These are phyloP conservation scores for Rhegmatorhina hoffmannsi DNA, from an alignment of 2,113 vertebrate species.

Conservation along the genomic window DNA sequence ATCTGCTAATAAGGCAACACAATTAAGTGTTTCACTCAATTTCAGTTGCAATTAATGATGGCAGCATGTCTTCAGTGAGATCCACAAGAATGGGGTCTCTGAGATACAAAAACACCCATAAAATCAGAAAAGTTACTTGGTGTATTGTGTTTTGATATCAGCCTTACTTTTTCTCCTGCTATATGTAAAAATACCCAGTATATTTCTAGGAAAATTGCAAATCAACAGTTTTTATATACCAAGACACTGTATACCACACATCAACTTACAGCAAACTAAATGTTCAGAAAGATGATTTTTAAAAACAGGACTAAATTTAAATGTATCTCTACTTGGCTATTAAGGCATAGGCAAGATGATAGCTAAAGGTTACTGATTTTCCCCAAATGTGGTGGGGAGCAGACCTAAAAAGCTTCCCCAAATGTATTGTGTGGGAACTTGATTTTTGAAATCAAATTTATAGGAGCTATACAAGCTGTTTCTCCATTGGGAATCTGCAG, in stretches of 20 bases:
- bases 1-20: background rate
- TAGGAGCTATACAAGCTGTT: background rate
- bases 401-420: background rate
- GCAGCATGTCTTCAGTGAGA: background rate
- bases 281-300: background rate
- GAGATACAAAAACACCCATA: background rate
- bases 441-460: background rate
- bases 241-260: rapidly evolving
- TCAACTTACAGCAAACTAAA: background rate
- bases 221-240: background rate
- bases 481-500: background rate
- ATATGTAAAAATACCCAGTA: background rate
- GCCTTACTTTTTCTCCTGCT: background rate
- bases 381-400: background rate
- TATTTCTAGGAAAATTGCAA: background rate
- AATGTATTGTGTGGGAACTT: background rate
- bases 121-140: background rate
- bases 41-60: background rate
- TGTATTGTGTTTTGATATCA: background rate
- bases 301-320: background rate
- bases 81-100: background rate
- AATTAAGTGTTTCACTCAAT: constrained; percentile 1
- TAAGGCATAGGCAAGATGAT: background rate
- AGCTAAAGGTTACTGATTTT: background rate
- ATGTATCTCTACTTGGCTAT: background rate